Evolutionary conservation across 23 tunicate species (phyloP), one percentile per base, ranked within the genome.

Genomic region (Clavelina lepadiformis): DNA sequence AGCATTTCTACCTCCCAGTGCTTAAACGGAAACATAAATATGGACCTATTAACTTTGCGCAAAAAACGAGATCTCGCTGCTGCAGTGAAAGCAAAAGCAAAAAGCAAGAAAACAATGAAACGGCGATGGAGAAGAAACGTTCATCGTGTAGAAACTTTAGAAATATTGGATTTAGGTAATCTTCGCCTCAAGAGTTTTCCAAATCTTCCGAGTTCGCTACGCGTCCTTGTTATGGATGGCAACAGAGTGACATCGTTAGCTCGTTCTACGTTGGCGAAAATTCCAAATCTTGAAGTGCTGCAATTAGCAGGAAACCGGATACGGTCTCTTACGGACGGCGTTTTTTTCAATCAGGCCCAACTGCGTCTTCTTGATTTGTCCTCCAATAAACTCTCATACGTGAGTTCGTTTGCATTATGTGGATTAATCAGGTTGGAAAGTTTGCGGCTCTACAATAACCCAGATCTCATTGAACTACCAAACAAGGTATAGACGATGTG

Each of bases 331-430:
- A 31, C 61, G n/a, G 75, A 33, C n/a, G 58, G 63, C 2, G 61
- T 37, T 2, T 86, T 86, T 64, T 5, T 46, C 15, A 3, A 28
- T 33, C 50, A 61, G 7, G 0, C 50, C 18, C 34, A 71, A 5
- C 45, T 86, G 28, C 52, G 34, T 13, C 20, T 66, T 19, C 44
- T 86, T 24, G 95, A 86, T 38, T 28, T 86, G 26, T 86, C 95
- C 21, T 26, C 56, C 8, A 86, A 86, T 57, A 35, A 56, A 29
- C 36, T 86, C n/a, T 3, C 22, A 0, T 28, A 26, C 53, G 38
- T 86, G 56, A 25, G 46, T 24, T 7, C 67, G 2, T 41, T 57
- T 5, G 51, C 52, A 0, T 77, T 86, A 47, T 58, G 71, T 25
- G 95, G 95, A n/a, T 29, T 86, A 11, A 15, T 2, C 8, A 33